phyloP scores from a whole-genome alignment of 2,797 vertebrate genomes.

The Eulemur mongoz region DNA sequence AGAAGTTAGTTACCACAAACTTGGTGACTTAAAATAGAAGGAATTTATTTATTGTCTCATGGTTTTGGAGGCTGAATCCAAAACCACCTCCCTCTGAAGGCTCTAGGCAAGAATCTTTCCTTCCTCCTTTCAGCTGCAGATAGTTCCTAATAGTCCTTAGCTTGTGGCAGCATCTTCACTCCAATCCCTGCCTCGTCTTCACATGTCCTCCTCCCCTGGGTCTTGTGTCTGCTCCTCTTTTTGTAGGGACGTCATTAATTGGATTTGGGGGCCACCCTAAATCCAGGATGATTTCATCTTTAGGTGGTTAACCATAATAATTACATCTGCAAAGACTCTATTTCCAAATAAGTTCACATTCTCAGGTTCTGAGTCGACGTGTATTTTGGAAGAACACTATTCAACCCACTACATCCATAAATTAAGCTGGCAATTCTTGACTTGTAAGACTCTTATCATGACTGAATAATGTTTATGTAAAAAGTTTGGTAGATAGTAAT shows the following conservation, averaged over 20 bases:
- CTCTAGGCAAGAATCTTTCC: background rate
- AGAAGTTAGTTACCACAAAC: background rate
- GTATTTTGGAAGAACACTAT: background rate
- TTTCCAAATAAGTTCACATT: background rate
- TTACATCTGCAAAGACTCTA: background rate
- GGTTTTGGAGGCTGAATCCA: background rate
- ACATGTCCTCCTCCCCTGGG: fast-evolving
- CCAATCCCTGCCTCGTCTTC: background rate
- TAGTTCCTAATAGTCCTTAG: background rate
- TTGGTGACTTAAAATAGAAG: background rate
- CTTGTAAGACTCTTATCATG: background rate
- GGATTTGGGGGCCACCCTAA: background rate
- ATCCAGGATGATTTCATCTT: background rate
- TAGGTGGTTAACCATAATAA: background rate
- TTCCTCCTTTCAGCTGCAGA: background rate
- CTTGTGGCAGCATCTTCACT: background rate
- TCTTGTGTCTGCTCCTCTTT: background rate
- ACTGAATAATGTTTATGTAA: background rate
- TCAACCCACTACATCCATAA: background rate
- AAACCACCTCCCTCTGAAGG: background rate
- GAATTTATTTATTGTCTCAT: background rate
- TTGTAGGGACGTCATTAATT: background rate
- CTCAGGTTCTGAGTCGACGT: background rate
- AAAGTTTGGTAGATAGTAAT: background rate
- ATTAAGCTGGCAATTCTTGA: background rate